phyloP scores from a whole-genome alignment of 2,113 vertebrate genomes.

The Lichenostomus cassidix region DNA sequence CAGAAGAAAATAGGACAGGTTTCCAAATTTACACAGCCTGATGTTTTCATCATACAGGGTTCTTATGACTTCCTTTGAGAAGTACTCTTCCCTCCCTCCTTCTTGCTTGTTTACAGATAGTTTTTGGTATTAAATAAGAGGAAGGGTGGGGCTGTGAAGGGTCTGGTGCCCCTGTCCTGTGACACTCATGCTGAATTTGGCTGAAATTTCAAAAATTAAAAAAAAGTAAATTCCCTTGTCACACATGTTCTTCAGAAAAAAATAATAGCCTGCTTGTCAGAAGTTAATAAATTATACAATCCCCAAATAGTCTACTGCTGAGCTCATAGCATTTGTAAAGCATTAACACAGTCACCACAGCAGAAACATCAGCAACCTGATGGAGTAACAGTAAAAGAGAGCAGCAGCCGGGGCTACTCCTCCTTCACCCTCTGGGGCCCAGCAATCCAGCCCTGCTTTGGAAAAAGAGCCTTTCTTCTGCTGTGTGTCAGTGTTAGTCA shows the following conservation, averaged over 20 bases:
- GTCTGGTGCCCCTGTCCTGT: not conserved
- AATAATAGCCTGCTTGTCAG: not conserved
- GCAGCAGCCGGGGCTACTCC: not conserved
- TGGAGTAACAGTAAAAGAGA: not conserved
- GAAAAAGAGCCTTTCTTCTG: not conserved
- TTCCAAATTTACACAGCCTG: not conserved
- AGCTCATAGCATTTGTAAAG: slow-evolving; percentile 36
- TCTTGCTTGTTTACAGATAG: not conserved
- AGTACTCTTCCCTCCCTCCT: not conserved
- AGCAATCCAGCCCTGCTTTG: not conserved
- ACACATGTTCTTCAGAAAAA: not conserved
- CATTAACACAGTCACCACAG: not conserved
- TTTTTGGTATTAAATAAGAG: not conserved
- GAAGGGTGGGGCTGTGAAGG: not conserved
- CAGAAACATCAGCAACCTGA: not conserved
- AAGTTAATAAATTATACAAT: not conserved
- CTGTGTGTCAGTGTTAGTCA: not conserved
- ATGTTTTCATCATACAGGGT: not conserved
- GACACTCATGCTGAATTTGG: not conserved
- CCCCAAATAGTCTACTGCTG: not conserved
- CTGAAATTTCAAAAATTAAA: not conserved
- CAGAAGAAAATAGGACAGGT: not conserved
- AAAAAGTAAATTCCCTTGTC: not conserved
- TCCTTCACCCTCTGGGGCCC: not conserved
- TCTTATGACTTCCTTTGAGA: not conserved